Conservation (phyloP, 2,797 vertebrate genomes). For the Meriones psammophilus region DNA sequence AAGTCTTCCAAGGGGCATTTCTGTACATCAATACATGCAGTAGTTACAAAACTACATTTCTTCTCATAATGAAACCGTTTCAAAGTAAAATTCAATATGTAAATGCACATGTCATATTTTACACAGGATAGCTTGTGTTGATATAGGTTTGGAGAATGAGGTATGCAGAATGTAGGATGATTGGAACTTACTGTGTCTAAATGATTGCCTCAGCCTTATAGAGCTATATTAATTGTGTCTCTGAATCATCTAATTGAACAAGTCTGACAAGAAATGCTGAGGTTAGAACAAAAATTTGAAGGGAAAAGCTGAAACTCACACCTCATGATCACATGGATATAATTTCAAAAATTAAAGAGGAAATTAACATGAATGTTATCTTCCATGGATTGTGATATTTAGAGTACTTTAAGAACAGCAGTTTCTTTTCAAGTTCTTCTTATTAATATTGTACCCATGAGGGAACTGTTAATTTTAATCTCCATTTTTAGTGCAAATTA, state of each 20-base stretch:
- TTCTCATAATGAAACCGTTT: neutral
- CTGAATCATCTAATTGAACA: neutral
- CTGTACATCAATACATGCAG: neutral
- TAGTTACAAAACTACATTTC: neutral
- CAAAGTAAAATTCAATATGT: neutral
- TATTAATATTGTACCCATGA: neutral
- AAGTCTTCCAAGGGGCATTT: neutral
- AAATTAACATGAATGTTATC: conserved; percentile 54
- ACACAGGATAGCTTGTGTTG: rapidly evolving
- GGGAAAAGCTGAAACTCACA: neutral
- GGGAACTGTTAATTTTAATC: conserved; percentile 51
- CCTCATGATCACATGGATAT: neutral
- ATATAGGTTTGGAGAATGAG: rapidly evolving
- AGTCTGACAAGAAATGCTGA: neutral
- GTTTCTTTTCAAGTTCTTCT: conserved; percentile 54
- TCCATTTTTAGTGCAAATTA: conserved; percentile 63
- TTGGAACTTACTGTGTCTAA: neutral
- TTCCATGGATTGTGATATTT: conserved; percentile 26
- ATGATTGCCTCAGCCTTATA: neutral
- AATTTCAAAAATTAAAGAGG: conserved; percentile 16
- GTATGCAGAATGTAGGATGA: neutral
- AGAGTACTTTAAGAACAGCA: conserved; percentile 29
- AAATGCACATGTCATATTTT: neutral
- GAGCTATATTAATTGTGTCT: neutral
- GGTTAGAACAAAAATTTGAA: neutral